These are phyloP conservation scores for Pollimyrus isidori DNA, from an alignment of 2,113 vertebrate genomes.

Conservation along the genomic window DNA sequence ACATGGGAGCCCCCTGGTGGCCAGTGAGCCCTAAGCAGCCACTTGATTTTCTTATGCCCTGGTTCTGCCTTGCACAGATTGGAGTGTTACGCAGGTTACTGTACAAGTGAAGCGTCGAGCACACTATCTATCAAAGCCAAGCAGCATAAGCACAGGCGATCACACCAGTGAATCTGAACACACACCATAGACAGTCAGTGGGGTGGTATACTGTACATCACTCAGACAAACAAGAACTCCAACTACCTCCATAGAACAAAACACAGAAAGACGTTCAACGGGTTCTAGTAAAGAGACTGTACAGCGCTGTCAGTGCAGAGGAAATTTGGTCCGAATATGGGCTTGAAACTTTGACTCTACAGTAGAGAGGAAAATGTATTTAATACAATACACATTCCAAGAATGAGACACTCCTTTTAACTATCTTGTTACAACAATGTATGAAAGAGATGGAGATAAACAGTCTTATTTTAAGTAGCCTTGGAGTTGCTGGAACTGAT, in stretches of 20 bases:
- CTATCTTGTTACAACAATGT: background rate
- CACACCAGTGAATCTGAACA: background rate
- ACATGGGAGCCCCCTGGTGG: background rate
- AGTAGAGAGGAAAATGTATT: background rate
- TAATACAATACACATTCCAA: background rate
- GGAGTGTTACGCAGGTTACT: background rate
- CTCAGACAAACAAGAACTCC: background rate
- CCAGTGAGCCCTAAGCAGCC: background rate
- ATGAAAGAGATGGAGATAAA: background rate
- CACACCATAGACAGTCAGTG: background rate
- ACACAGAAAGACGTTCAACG: background rate
- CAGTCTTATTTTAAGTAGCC: background rate
- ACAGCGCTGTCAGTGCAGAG: background rate
- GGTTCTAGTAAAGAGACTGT: background rate
- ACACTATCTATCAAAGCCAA: background rate
- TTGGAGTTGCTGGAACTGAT: background rate
- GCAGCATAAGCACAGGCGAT: background rate
- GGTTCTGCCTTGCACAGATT: background rate
- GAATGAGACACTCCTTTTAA: background rate
- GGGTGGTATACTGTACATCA: background rate
- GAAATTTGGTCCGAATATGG: background rate
- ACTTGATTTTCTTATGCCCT: background rate
- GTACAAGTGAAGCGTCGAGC: background rate
- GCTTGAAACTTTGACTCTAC: background rate
- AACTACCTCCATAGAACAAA: background rate